Evolutionary conservation across 2,888 invertebrate species (phyloP), one percentile per base, ranked within the genome.

Genomic region (Cryptocephalus moraei): DNA sequence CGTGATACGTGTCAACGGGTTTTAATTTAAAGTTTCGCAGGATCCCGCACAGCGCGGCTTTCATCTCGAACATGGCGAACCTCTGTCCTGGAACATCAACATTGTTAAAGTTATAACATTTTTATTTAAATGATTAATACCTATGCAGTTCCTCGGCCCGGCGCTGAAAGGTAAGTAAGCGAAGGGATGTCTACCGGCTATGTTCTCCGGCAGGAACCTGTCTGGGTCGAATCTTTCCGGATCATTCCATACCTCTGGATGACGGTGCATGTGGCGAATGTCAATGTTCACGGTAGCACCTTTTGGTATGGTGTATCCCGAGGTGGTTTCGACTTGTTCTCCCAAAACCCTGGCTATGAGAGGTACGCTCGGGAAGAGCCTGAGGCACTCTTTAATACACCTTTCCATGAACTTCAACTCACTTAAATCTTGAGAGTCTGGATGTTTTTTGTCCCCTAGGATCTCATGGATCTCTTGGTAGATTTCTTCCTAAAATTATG

Each of bases 61-160:
- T 76, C 12, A 82, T 75, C 62, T 83, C 83, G 36, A 80, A 61
- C 65, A 80, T 75, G 0, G 82, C 82, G 57, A 80, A 83, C 53
- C 77, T 75, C 65, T 82, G 77, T n/a, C 83, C 82, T 43, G 34
- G 22, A 22, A 22, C 22, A 22, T 22, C 6, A 22, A 22, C 2
- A 22, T n/a, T n/a, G n/a, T n/a, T n/a, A n/a, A n/a, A n/a, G n/a
- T n/a, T n/a, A n/a, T n/a, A n/a, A n/a, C n/a, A n/a, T n/a, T n/a
- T n/a, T 22, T 22, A 22, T 22, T 22, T 4, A 22, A 22, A 22
- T 22, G 3, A 22, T 22, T 22, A 22, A 4, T 68, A 80, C 80
- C 82, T 53, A 82, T 81, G 56, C 82, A 82, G 62, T 82, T 82
- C 11, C 82, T 72, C 0, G 77, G 76, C 1, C 82, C 82, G 12